Base-by-base conservation (phyloP, 2,888 invertebrate species). In the Calliopum simillimum region DNA sequence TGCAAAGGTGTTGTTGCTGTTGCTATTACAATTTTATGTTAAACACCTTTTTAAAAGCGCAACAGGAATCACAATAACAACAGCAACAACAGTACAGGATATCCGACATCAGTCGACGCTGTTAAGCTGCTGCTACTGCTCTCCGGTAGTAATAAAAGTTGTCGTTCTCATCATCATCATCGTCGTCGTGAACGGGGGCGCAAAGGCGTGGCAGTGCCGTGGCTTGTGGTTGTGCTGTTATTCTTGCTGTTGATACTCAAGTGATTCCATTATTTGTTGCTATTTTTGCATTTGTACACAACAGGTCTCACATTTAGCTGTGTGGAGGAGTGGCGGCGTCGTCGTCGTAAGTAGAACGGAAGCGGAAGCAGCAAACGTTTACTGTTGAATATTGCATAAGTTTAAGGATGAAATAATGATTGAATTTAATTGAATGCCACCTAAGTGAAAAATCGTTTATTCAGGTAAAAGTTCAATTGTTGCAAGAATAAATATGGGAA, bases 71-170 rank as follows among this genome's bases (percentile, higher is more conserved):
- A 46, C 19, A 46, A 5, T n/a, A 61, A 25, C 63, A 33, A 33
- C 49, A 49, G 5, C 16, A 61, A n/a, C 62, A 33, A 63, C 62
- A 63, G 46, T 14, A 25, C n/a, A 47, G 63, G 63, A 63, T 63
- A 63, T 63, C 63, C 63, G 63, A 25, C 63, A 63, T 8, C 51
- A 25, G n/a, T 63, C 49, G 49, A 63, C 14, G 49, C 33, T 33
- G 25, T 47, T 8, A 33, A 49, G 25, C 25, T n/a, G 23, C n/a
- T 63, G 25, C 23, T 14, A 21, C 23, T n/a, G n/a, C n/a, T n/a
- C n/a, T 53, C 21, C 23, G 21, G 53, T 53, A 23, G 23, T 14
- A 53, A 53, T 53, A 53, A 33, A 49, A 58, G 16, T 41, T 16
- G 19, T 49, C n/a, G n/a, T n/a, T n/a, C n/a, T n/a, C n/a, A n/a